Percentiles rank a stretch among this genome's conserved stretches.
phyloP scores from a whole-genome alignment of 2,888 invertebrate genomes.

The Tetramorium bicarinatum region DNA sequence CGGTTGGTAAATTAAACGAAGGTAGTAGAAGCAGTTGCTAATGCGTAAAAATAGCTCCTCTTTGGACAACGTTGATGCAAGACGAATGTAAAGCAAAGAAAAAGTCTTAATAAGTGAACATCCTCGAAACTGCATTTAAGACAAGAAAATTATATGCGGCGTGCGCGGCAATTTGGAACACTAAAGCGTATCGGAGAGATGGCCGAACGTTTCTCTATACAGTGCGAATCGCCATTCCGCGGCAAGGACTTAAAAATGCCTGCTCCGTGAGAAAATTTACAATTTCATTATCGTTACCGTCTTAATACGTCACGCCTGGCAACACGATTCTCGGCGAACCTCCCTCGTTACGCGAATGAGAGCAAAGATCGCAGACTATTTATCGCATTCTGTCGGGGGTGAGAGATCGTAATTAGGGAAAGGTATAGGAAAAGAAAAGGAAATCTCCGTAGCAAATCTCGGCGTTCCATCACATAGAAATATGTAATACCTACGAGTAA shows the following conservation, averaged over 20 bases:
- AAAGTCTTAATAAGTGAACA: background rate
- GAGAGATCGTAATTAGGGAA: constrained; percentile 20
- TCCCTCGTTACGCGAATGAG: background rate
- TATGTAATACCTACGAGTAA: too few relatives aligned
- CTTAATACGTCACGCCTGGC: background rate
- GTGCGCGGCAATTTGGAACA: constrained; percentile 25
- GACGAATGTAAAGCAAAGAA: background rate
- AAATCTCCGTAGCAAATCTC: background rate
- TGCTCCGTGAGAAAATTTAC: constrained; percentile 6
- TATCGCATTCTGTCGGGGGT: background rate
- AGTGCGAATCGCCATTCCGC: background rate
- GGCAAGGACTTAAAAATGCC: constrained; percentile 20
- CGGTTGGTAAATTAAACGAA: background rate
- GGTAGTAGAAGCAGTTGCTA: background rate
- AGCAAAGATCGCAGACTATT: constrained; percentile 5
- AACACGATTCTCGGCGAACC: constrained; percentile 10
- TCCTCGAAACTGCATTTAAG: constrained; percentile 11
- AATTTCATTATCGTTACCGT: constrained; percentile 16
- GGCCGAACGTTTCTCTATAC: constrained; percentile 3
- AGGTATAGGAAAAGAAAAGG: background rate
- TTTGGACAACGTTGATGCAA: background rate
- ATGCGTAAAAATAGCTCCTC: constrained; percentile 10
- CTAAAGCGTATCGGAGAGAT: constrained; percentile 8
- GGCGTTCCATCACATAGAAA: background rate
- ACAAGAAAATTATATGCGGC: constrained; percentile 33